Evolutionary conservation across 1,140 invertebrate genomes (phyloP).

Genomic region (Heliothis virescens): DNA sequence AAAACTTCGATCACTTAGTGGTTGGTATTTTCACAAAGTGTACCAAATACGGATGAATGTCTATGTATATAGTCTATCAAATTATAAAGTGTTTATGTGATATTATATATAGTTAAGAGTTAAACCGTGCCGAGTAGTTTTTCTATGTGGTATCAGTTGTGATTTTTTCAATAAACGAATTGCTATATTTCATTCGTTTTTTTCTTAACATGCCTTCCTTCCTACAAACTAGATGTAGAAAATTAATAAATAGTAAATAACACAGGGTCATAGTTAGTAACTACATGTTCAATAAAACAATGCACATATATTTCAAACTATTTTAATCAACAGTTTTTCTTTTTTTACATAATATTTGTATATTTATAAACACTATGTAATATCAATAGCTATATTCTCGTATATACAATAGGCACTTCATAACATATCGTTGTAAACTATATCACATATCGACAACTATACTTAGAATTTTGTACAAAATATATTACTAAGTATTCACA

Average conservation of each 20-base stretch:
- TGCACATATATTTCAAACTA: conserved; percentile 57
- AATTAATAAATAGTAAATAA: neutral
- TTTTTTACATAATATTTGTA: conserved; percentile 48
- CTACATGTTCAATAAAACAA: conserved; percentile 16
- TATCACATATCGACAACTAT: conserved; percentile 77
- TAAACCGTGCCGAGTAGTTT: conserved; percentile 86
- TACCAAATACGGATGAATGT: conserved; percentile 73
- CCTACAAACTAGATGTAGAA: neutral
- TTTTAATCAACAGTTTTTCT: conserved; percentile 74
- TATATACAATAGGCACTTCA: conserved; percentile 76
- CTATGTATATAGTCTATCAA: conserved; percentile 83
- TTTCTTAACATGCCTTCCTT: conserved; percentile 49
- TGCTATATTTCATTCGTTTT: conserved; percentile 71
- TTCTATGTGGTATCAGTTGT: conserved; percentile 86
- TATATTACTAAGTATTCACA: conserved; percentile 60
- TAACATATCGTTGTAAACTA: conserved; percentile 74
- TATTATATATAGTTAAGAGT: conserved; percentile 85
- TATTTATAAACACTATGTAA: conserved; percentile 50
- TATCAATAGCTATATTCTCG: conserved; percentile 53
- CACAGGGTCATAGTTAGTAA: neutral
- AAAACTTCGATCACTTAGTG: conserved; percentile 66
- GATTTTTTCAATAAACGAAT: conserved; percentile 84
- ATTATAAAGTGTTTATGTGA: conserved; percentile 85
- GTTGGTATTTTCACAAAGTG: conserved; percentile 66
- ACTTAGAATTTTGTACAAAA: conserved; percentile 60